Base-by-base conservation (phyloP, 2,888 invertebrate species). In the Apamea sordens region DNA sequence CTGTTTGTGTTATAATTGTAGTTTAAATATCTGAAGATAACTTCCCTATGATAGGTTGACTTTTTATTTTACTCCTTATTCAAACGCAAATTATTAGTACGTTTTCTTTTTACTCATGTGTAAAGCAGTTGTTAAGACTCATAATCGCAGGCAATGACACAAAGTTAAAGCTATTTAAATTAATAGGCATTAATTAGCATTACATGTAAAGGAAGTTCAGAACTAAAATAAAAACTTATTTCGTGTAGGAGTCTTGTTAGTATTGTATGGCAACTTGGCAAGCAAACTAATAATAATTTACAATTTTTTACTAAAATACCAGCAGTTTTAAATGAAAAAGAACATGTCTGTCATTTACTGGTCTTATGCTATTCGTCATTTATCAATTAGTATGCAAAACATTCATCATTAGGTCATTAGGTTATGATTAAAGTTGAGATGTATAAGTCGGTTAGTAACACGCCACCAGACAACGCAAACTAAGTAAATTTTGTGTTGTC, bases 191-290 rank as follows among this genome's bases (percentile, higher is more conserved):
- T 75, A 65, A 65, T 70, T 50, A 83, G 53, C 65, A n/a, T n/a
- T n/a, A 32, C 50, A 61, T 15, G 8, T 65, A 50, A 69, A 41
- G 69, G 59, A 65, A 44, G 44, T 73, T 73, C 59, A 53, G 24
- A 44, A 70, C 24, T 80, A 56, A 59, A 79, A 79, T 68, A 80
- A 65, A 59, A 67, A 65, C 18, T 24, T 18, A 79, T 41, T 56
- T 28, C 24, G 36, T 53, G 63, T 64, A 44, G 80, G 32, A 44
- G 61, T 63, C 21, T 64, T 72, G 28, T 73, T 65, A 50, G 36
- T 65, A 50, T 65, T 65, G 28, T 65, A 73, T 15, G n/a, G 1
- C n/a, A n/a, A n/a, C n/a, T n/a, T n/a, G n/a, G n/a, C 24, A 59
- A 21, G 36, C 41, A 44, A 75, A 82, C 15, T 32, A 59, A 82